A percentile compares a stretch with the other conserved stretches of the same genome.
phyloP scores from a whole-genome alignment of 2,113 vertebrate genomes.

The Percina caprodes region DNA sequence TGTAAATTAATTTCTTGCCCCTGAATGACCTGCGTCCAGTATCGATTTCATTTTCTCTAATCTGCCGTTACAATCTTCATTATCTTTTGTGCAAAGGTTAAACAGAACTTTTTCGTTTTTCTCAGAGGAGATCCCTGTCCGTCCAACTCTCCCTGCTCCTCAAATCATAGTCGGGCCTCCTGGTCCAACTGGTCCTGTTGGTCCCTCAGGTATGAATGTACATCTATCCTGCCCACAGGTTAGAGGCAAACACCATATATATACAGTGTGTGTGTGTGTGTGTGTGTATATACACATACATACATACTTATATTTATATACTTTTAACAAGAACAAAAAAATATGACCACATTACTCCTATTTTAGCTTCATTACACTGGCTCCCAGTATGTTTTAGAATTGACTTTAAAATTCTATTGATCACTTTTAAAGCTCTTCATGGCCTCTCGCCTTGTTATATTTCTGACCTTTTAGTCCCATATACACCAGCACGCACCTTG shows the following conservation, averaged over 20 bases:
- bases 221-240: neutral
- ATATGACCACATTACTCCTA: no score
- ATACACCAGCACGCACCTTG: no score
- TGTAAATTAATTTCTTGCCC: neutral
- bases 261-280: no score
- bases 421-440: no score
- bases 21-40: neutral
- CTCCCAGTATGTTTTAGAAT: no score
- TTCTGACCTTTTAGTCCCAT: no score
- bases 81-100: neutral
- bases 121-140: slow-evolving; percentile 43
- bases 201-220: slow-evolving; percentile 73
- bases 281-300: no score
- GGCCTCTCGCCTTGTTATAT: no score
- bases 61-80: neutral
- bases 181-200: slow-evolving; percentile 76
- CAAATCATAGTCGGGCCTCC: slow-evolving; percentile 77
- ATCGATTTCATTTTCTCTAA: neutral
- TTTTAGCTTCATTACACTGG: no score
- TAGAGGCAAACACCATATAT: neutral
- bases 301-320: no score
- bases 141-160: slow-evolving; percentile 5
- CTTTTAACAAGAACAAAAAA: no score
- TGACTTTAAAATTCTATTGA: no score
- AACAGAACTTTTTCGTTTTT: neutral